These are phyloP conservation scores for Dryoscopus gambensis DNA, from an alignment of 2,113 vertebrate genomes.

Conservation along the genomic window DNA sequence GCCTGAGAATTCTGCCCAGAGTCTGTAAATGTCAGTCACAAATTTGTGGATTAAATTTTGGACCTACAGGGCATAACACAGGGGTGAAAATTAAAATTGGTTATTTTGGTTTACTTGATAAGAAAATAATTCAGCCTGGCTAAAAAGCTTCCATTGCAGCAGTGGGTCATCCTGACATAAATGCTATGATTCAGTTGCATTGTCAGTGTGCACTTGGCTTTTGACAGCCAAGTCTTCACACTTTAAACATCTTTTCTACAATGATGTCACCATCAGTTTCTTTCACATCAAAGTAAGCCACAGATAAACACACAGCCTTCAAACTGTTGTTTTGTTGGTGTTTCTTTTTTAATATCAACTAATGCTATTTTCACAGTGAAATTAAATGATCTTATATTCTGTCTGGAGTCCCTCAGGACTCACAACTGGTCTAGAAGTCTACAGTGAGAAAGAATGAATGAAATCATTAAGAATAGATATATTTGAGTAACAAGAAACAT, in stretches of 20 bases:
- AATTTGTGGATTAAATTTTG: neutral
- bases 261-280: neutral
- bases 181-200: accelerated
- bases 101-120: neutral
- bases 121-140: neutral
- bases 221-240: neutral
- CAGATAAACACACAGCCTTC: neutral
- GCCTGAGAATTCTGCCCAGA: neutral
- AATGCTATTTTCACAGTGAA: neutral
- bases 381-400: neutral
- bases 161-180: neutral
- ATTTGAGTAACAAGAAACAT: neutral
- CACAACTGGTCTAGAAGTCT: neutral
- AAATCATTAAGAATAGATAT: neutral
- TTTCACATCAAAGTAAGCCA: neutral
- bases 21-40: neutral
- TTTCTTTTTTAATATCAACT: neutral
- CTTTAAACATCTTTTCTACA: neutral
- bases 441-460: neutral
- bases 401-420: neutral
- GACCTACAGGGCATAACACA: neutral
- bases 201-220: neutral
- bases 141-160: neutral
- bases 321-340: neutral
- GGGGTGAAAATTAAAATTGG: neutral